Base-by-base conservation (phyloP, 2,797 vertebrate species). In the Danio aesculapii region DNA sequence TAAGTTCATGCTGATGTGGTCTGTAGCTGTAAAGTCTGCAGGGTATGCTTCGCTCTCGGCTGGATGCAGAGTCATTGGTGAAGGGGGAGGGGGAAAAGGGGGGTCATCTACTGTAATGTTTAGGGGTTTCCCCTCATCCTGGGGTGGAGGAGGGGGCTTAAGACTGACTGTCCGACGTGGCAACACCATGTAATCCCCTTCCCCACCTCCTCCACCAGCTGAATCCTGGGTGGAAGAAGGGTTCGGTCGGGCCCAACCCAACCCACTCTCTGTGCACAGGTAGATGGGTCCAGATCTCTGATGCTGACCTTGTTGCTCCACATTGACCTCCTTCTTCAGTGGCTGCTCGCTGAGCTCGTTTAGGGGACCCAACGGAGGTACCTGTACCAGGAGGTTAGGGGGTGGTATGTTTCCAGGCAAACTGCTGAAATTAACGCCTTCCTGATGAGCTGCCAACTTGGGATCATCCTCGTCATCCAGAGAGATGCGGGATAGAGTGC, bases 101-200 rank as follows among this genome's bases (percentile, higher is more conserved):
- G 93, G 91, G n/a, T 98, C 96, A 1, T 97, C 95, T n/a, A 95
- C 73, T 0, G 93, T 84, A 49, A 95, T 92, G 85, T 95, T 95
- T 9, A 95, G 93, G 21, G 92, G 93, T 52, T 95, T 95, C 77
- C 93, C 92, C 77, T 98, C 97, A 0, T 97, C 96, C n/a, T 94
- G 92, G 1, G 92, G 79, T 17, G 95, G 63, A 5, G 57, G 86
- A 21, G 92, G 95, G 64, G 96, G 97, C 81, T 98, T 98, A 84
- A 99, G 95, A 93, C 96, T 97, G 90, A 97, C 91, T 83, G 96
- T 97, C 92, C 97, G 93, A 46, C 97, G 94, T 10, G 98, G 98
- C 84, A 99, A 93, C 88, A 99, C 96, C 97, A 98, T 99, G 90
- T 99, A 99, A 92, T 99, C 97, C 84, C 98, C 97, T 92, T 98